These are phyloP conservation scores for Drosophila silvestris DNA, from an alignment of 2,888 invertebrate species.

Conservation along the genomic window DNA sequence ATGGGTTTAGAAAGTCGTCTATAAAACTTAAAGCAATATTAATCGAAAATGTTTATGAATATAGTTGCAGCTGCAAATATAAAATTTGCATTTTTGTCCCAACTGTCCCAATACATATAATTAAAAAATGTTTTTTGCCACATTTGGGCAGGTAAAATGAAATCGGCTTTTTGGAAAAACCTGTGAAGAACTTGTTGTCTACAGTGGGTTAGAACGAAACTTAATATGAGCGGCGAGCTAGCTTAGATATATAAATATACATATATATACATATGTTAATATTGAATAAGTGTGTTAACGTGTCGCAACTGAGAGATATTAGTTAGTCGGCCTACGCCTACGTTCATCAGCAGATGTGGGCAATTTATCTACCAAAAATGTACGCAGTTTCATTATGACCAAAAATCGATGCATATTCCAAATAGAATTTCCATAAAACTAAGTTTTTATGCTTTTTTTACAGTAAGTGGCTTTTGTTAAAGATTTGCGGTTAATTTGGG, in stretches of 20 bases:
- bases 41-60: background rate
- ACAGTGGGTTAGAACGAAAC: constrained; percentile 41
- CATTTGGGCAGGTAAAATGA: constrained; percentile 21
- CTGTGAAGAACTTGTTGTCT: constrained; percentile 54
- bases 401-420: constrained; percentile 32
- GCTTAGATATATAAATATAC: background rate
- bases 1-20: background rate
- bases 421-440: constrained; percentile 38
- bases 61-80: constrained; percentile 10
- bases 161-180: constrained; percentile 43
- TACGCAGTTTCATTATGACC: constrained; percentile 59
- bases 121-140: constrained; percentile 26
- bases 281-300: constrained; percentile 7
- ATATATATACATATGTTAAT: background rate
- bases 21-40: background rate
- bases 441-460: constrained; percentile 24
- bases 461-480: constrained; percentile 28
- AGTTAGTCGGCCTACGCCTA: constrained; percentile 50
- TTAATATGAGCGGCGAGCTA: background rate
- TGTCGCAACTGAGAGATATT: constrained; percentile 33
- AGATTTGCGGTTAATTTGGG: constrained; percentile 50
- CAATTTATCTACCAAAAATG: constrained; percentile 48
- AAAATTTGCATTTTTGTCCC: constrained; percentile 21
- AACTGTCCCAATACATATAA: constrained; percentile 33
- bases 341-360: constrained; percentile 45